These are phyloP conservation scores for Myanophis thanlyinensis DNA, from an alignment of 2,113 vertebrate species.

Conservation along the genomic window DNA sequence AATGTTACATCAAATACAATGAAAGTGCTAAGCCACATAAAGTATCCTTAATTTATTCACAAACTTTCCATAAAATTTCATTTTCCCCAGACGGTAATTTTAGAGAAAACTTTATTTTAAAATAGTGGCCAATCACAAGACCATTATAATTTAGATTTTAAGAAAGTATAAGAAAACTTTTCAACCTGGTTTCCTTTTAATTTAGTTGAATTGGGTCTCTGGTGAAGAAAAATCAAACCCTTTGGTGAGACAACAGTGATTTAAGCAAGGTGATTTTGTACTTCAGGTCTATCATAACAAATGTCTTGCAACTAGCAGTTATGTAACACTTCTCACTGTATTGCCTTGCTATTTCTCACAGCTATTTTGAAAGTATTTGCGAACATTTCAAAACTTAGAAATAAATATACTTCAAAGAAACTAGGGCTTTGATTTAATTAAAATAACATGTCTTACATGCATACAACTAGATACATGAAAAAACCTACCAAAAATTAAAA, in stretches of 20 bases:
- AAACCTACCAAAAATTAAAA: background rate
- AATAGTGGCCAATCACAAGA: background rate
- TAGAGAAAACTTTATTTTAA: background rate
- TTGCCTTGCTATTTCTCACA: background rate
- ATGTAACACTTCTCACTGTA: background rate
- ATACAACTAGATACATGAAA: background rate
- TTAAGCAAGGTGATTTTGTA: background rate
- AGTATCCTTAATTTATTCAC: constrained; percentile 50
- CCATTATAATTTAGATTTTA: background rate
- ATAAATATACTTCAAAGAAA: background rate
- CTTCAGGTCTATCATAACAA: background rate
- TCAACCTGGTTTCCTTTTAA: background rate
- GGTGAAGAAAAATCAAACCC: background rate
- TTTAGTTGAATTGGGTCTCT: background rate
- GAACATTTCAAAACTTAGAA: background rate
- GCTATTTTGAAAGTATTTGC: background rate
- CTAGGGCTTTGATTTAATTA: background rate
- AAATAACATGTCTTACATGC: background rate
- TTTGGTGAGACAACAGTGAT: background rate
- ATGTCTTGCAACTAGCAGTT: background rate
- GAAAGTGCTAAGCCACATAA: constrained; percentile 29
- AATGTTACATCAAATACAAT: constrained; percentile 38
- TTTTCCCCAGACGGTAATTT: background rate
- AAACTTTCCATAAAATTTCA: background rate
- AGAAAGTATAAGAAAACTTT: background rate